phyloP scores from a whole-genome alignment of 2,113 vertebrate species.

The Alces alces region DNA sequence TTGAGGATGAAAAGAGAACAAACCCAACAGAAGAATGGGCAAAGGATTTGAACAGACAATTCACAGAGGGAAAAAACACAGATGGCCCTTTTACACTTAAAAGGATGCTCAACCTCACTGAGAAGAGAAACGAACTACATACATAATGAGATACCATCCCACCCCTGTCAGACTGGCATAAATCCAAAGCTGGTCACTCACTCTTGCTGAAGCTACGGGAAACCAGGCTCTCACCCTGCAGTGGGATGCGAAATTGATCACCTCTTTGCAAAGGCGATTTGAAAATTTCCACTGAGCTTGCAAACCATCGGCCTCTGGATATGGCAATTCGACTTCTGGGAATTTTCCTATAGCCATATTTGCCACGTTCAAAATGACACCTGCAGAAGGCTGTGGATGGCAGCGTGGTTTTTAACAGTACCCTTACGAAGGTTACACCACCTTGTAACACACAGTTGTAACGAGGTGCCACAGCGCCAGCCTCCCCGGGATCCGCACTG shows the following conservation, averaged over 20 bases:
- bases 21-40: background rate
- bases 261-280: background rate
- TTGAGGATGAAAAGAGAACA: background rate
- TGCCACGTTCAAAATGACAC: background rate
- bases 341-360: background rate
- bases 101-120: background rate
- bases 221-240: background rate
- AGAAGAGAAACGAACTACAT: slow-evolving; percentile 36
- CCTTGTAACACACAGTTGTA: background rate
- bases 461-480: background rate
- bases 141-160: background rate
- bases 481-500: background rate
- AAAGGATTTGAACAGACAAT: background rate
- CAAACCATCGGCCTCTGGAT: background rate
- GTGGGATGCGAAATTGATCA: background rate
- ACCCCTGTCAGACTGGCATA: slow-evolving; percentile 11
- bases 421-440: background rate
- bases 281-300: background rate
- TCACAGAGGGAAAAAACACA: slow-evolving; percentile 1
- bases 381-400: background rate
- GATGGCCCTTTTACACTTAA: background rate
- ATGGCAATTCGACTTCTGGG: background rate
- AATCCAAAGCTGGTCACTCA: background rate
- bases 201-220: background rate
- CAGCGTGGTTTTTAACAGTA: background rate